These are phyloP conservation scores for Euura saliciscinereae DNA, from an alignment of 1,140 invertebrate genomes.

Conservation along the genomic window DNA sequence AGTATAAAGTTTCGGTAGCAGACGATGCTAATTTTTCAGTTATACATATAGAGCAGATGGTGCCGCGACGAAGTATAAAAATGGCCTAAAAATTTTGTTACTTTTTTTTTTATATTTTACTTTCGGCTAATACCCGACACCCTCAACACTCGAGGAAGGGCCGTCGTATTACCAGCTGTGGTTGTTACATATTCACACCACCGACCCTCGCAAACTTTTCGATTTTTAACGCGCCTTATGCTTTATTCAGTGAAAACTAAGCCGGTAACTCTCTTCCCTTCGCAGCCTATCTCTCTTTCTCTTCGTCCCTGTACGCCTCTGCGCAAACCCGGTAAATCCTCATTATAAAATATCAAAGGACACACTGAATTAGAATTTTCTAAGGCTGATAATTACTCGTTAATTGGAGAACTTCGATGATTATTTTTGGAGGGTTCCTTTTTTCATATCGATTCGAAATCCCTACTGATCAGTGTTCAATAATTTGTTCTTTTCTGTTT, in stretches of 20 bases:
- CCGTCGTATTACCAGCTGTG: conserved; percentile 25
- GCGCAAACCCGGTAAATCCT: no score
- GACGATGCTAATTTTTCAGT: not conserved
- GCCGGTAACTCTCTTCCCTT: not conserved
- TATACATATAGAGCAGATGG: not conserved
- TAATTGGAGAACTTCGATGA: no score
- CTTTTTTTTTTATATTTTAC: not conserved
- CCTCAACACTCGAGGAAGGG: conserved; percentile 10
- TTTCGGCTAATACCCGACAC: not conserved
- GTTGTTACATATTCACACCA: conserved; percentile 30
- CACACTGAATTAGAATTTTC: no score
- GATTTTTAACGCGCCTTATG: conserved; percentile 39
- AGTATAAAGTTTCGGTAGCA: not conserved
- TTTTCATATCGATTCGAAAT: no score
- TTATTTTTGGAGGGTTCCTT: no score
- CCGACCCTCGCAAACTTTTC: conserved; percentile 25
- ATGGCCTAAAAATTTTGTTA: not conserved
- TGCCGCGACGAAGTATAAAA: not conserved
- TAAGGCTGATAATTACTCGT: no score
- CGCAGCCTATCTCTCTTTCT: not conserved
- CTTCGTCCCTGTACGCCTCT: no score
- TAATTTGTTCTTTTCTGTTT: no score
- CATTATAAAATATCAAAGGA: no score
- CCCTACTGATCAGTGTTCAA: no score
- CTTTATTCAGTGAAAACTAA: conserved; percentile 36